Evolutionary conservation across 1,140 invertebrate species (phyloP).

Genomic region (Ganaspis sp.): DNA sequence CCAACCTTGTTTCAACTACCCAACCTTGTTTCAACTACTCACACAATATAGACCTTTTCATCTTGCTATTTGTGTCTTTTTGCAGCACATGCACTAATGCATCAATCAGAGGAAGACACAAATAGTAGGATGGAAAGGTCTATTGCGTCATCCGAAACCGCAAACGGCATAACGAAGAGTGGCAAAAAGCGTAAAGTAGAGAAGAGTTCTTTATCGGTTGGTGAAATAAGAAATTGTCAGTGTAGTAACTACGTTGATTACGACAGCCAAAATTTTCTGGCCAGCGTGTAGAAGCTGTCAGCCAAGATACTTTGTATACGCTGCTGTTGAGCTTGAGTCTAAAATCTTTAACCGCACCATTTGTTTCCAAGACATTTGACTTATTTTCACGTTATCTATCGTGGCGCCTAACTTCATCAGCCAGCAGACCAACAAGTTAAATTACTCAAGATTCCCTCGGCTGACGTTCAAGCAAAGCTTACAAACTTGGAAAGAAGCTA

Average conservation of each 20-base stretch:
- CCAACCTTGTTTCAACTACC: too few relatives aligned
- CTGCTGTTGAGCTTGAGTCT: not conserved
- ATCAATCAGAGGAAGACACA: too few relatives aligned
- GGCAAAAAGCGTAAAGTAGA: too few relatives aligned
- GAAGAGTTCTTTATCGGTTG: too few relatives aligned
- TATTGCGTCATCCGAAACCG: too few relatives aligned
- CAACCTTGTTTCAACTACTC: too few relatives aligned
- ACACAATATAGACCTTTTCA: too few relatives aligned
- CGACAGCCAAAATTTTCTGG: conserved; percentile 8
- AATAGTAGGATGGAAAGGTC: too few relatives aligned
- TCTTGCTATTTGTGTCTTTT: too few relatives aligned
- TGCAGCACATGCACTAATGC: too few relatives aligned
- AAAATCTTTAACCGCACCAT: not conserved
- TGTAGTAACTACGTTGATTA: not conserved
- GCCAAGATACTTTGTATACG: conserved; percentile 1
- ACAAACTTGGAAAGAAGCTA: not conserved
- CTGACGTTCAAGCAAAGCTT: not conserved
- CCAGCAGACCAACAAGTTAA: not conserved
- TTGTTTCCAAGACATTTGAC: not conserved
- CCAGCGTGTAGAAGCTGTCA: not conserved
- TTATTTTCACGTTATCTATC: not conserved
- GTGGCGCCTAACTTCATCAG: not conserved
- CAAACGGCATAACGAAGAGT: too few relatives aligned
- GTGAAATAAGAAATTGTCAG: too few relatives aligned
- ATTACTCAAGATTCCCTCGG: not conserved